Conservation (phyloP, 2,888 invertebrate species). For the Zaprionus lineosus region DNA sequence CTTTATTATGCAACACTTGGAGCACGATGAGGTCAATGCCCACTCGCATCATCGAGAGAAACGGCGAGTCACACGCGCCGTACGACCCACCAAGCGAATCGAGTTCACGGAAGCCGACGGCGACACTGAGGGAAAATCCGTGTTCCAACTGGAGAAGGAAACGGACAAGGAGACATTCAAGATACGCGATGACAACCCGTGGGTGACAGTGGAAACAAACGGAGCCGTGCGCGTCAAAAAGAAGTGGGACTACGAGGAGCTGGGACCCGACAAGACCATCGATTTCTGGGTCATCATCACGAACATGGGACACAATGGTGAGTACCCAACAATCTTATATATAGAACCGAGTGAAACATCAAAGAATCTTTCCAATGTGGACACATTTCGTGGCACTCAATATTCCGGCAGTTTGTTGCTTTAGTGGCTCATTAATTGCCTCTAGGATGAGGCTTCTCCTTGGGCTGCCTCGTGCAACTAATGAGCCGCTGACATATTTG, state of each 20-base stretch:
- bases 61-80: conserved; percentile 92
- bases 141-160: conserved; percentile 95
- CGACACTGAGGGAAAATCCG: conserved; percentile 92
- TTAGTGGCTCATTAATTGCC: neutral
- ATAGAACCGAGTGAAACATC: too few relatives aligned
- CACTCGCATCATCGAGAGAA: conserved; percentile 87
- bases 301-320: conserved; percentile 93
- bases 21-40: conserved; percentile 82
- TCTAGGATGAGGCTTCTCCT: neutral
- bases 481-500: conserved; percentile 29
- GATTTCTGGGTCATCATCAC: conserved; percentile 98
- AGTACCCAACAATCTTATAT: too few relatives aligned
- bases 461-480: neutral
- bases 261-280: conserved; percentile 96
- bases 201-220: conserved; percentile 96
- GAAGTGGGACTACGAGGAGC: conserved; percentile 98
- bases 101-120: conserved; percentile 96
- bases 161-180: conserved; percentile 96
- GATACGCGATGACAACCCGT: conserved; percentile 95
- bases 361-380: neutral
- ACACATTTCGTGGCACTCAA: neutral
- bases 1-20: conserved; percentile 85
- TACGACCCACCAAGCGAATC: conserved; percentile 96
- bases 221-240: conserved; percentile 96
- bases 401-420: neutral